Percentiles rank a stretch among this genome's conserved stretches.
Conservation (phyloP, 2,797 vertebrate species). For the Acanthurus lineatus region DNA sequence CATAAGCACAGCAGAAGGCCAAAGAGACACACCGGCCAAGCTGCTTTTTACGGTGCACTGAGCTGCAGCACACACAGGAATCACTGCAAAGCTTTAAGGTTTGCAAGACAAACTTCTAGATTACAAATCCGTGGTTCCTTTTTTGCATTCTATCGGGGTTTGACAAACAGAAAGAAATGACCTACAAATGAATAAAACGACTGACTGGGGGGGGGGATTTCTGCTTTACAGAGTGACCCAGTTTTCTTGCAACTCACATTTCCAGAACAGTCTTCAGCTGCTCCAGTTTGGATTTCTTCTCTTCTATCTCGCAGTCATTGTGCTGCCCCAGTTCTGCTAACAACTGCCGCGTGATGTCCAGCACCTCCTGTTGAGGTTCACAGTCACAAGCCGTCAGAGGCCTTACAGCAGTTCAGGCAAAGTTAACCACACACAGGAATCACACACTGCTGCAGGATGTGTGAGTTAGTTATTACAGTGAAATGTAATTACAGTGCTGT, state of each 20-base stretch:
- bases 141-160: background rate
- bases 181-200: conserved; percentile 6
- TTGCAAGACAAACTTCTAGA: background rate
- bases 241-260: conserved; percentile 89
- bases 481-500: background rate
- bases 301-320: conserved; percentile 93
- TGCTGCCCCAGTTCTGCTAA: conserved; percentile 92
- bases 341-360: conserved; percentile 95
- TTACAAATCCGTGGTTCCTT: background rate
- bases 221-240: conserved; percentile 41
- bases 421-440: background rate
- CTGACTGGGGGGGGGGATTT: conserved; percentile 16
- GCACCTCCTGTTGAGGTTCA: conserved; percentile 90
- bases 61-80: background rate
- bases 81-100: background rate
- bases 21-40: background rate
- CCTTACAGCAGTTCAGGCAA: background rate
- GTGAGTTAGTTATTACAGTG: background rate
- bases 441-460: background rate
- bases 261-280: conserved; percentile 98
- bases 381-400: conserved; percentile 16
- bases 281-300: conserved; percentile 96
- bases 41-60: background rate
- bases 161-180: conserved; percentile 7
- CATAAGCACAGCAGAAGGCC: background rate